Evolutionary conservation across 2,888 invertebrate genomes (phyloP), one percentile per base, ranked within the genome.

Genomic region (Mesorhabditis sp.): DNA sequence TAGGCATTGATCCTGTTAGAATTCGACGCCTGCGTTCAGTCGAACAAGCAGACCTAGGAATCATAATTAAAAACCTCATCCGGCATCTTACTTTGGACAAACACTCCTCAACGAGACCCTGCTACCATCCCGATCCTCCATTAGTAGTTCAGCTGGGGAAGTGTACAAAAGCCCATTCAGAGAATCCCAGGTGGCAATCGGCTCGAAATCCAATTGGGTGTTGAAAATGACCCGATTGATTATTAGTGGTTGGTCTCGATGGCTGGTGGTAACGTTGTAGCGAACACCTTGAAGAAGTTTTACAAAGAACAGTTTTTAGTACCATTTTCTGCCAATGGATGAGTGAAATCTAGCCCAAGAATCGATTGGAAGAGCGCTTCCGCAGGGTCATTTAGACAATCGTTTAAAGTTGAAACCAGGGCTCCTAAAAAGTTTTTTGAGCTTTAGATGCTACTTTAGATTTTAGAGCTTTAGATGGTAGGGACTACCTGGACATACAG

Each of bases 331-430:
- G 69, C 71, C 41, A 81, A 71, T 45, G 75, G 76, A 70, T 82
- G 80, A 4, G 70, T 70, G 66, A 82, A 82, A 43, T 75, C 65
- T 3, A 73, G 67, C 42, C 74, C 72, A 15, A 75, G 28, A 43
- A 82, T 73, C 7, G 80, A 69, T 58, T 73, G 70, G 71, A 76
- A 74, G 41, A 82, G 73, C 13, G 73, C 70, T 4, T 70, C 72
- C n/a, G 77, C 74, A 13, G 81, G 82, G 43, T 82, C 81, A 70
- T 80, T 82, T 6, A 82, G 67, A 71, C 81, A 81, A 65, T 82
- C 81, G 43, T 75, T 74, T 4, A 81, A 67, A 15, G 76, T 76
- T 50, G 76, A 74, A 0, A 81, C 74, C 61, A 81, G 73, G 5
- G 81, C 80, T 62, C 81, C 82, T 67, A 67, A 70, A 68, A 69